phyloP scores from a whole-genome alignment of 2,113 vertebrate species.

The Centrocercus urophasianus region DNA sequence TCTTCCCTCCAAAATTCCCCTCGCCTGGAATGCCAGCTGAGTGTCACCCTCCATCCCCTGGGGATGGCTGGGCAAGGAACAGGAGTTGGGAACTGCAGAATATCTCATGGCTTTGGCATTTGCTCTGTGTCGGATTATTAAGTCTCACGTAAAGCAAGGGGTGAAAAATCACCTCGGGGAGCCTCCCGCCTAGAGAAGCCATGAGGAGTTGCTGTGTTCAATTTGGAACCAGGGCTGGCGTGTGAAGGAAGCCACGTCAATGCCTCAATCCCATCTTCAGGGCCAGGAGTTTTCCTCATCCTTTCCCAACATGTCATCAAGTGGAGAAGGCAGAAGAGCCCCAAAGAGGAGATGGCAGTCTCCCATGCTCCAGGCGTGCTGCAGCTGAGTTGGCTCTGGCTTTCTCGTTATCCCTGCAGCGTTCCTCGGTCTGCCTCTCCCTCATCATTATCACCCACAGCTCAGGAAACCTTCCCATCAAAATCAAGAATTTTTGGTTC shows the following conservation, averaged over 20 bases:
- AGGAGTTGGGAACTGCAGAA: not conserved
- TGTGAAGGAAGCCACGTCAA: not conserved
- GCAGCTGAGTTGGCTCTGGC: not conserved
- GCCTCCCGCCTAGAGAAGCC: not conserved
- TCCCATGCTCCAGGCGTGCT: not conserved
- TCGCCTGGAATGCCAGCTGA: not conserved
- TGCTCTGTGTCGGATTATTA: not conserved
- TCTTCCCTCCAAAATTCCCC: not conserved
- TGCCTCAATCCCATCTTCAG: not conserved
- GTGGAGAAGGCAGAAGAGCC: not conserved
- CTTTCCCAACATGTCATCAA: rapidly evolving
- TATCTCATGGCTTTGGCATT: not conserved
- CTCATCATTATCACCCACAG: not conserved
- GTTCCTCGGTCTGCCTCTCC: not conserved
- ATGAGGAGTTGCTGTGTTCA: not conserved
- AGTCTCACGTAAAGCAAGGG: not conserved
- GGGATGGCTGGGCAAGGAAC: not conserved
- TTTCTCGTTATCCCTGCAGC: not conserved
- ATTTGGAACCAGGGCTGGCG: not conserved
- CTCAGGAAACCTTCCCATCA: not conserved
- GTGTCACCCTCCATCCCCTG: not conserved
- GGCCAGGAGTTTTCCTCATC: not conserved
- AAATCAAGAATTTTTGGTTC: not conserved
- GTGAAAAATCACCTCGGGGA: not conserved
- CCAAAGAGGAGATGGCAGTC: not conserved